Evolutionary conservation across 2,797 vertebrate genomes (phyloP), one percentile per base, ranked within the genome.

Genomic region (Sebastes umbrosus): DNA sequence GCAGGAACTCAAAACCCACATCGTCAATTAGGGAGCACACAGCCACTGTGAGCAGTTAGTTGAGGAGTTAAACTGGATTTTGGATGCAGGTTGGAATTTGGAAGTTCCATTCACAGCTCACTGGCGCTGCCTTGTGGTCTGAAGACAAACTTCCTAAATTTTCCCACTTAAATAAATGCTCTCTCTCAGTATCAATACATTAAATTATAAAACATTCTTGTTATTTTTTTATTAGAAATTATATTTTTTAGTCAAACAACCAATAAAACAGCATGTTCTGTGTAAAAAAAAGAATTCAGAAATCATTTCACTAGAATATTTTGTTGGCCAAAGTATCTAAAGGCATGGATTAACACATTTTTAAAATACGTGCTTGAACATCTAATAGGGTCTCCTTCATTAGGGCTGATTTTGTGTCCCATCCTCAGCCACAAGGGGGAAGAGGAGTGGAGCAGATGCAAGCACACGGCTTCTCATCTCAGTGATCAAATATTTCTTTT

Each of bases 401-500:
- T 85, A 82, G 55, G 75, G 20, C 55, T 22, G 62, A 65, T 65
- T 86, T 75, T 43, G 55, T 72, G 82, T 91, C 83, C 87, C 79
- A 6, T 86, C 52, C 80, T 81, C 66, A 70, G 85, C 90, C 92
- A 93, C 92, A 84, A 89, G 92, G 87, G 93, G 90, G 91, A 69
- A 90, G 81, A 90, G 86, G 75, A 88, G 85, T 69, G 78, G 81
- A 83, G 32, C 70, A 79, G 80, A 87, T 89, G 76, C 69, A 79
- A 68, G 67, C 66, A 39, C 72, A 58, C 10, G 31, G 68, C 87
- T 60, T 93, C 92, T 93, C 91, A 93, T 93, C 91, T 88, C 84
- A 70, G 8, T 85, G 80, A 93, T 93, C 84, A 93, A 93, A 92
- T 91, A 84, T 84, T 87, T 80, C 76, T 50, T 85, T 85, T 89